These are phyloP conservation scores for Torymus aiolomorphi DNA, from an alignment of 2,888 invertebrate species.

Conservation along the genomic window DNA sequence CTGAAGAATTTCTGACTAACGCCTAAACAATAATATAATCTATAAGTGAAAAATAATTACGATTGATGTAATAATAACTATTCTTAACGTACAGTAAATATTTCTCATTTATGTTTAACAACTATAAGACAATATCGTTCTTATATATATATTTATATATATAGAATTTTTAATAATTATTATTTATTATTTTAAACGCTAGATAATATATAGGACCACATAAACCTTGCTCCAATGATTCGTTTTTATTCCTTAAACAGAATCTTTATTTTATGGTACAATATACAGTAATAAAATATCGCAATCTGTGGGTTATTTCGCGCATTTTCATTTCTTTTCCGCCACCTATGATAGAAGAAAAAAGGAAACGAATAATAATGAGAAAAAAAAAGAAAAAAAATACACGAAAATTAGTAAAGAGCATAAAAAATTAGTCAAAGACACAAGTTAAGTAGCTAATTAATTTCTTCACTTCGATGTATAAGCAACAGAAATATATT, in stretches of 20 bases:
- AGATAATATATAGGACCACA: constrained; percentile 74
- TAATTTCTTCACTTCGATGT: constrained; percentile 65
- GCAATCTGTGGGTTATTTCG: constrained; percentile 68
- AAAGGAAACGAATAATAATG: constrained; percentile 60
- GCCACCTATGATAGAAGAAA: constrained; percentile 70
- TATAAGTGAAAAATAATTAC: constrained; percentile 74
- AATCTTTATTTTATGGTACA: constrained; percentile 70
- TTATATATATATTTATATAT: constrained; percentile 54
- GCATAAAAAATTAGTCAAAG: constrained; percentile 56
- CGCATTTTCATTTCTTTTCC: constrained; percentile 66
- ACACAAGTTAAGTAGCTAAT: constrained; percentile 72
- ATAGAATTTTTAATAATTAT: constrained; percentile 62
- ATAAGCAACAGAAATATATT: constrained; percentile 75
- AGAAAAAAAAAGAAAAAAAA: constrained; percentile 65
- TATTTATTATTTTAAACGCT: constrained; percentile 64
- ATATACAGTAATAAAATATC: constrained; percentile 74
- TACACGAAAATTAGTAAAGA: constrained; percentile 72
- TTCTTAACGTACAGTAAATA: constrained; percentile 73
- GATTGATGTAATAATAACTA: constrained; percentile 66
- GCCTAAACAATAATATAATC: constrained; percentile 72
- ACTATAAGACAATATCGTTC: constrained; percentile 67
- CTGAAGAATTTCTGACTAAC: constrained; percentile 73
- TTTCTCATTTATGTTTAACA: constrained; percentile 72
- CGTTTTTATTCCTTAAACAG: constrained; percentile 69
- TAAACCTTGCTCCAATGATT: constrained; percentile 75